Evolutionary conservation across 2,113 vertebrate genomes (phyloP), one percentile per base, ranked within the genome.

Genomic region (Colossoma macropomum): DNA sequence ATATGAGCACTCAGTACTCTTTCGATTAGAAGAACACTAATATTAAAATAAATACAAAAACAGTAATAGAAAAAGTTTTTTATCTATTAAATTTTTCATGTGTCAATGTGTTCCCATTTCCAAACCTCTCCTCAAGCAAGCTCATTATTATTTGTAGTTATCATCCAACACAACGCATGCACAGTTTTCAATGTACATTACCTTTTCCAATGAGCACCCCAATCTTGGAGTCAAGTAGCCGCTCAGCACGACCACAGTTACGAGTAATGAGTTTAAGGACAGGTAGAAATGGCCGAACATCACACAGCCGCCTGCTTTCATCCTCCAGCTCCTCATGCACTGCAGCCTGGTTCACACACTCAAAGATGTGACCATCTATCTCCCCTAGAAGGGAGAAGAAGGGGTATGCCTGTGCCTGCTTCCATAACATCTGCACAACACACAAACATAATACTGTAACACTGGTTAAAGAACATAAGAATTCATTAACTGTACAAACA

Each of bases 201-300:
- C 98, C 98, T 96, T 98, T 99, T 89, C 97, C 95, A 86, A 99
- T 99, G 75, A 99, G 96, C 73, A 98, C 96, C 50, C 97, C 97
- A 72, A 99, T 99, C 92, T 98, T 99, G 80, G 98, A 98, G 91
- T 98, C 97, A 87, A 99, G 91, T 52, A 94, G 86, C 85, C 97
- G 97, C 89, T 99, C 97, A 11, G 96, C 97, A 82, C 96, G 95
- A 85, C 97, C 96, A 75, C 97, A 98, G 90, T 95, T 98, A 85
- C 96, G 96, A 28, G 94, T 96, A 71, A 99, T 96, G 63, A 99
- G 92, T 90, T 96, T 97, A 76, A 99, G 96, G 59, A 99, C 97
- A 12, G 97, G 97, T 91, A 98, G 94, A 90, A 99, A 99, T 27
- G 97, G 98, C 17, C 97, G 95, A 63, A 99, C 94, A 50, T 99